phyloP scores from a whole-genome alignment of 2,888 invertebrate species.

The Dendrolimus houi region DNA sequence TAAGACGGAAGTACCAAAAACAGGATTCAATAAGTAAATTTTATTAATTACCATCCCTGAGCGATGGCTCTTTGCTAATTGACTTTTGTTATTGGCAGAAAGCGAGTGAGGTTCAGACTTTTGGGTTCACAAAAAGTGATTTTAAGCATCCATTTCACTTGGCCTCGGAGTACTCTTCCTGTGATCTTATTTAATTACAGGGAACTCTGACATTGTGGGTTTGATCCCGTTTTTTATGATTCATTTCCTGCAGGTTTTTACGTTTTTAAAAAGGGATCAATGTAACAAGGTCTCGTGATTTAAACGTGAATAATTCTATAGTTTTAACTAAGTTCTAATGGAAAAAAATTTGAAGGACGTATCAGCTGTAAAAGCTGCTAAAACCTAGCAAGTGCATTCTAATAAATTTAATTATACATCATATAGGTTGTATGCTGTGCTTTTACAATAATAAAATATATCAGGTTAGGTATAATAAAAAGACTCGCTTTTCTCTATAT shows the following conservation, averaged over 20 bases:
- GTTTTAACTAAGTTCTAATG: too few relatives aligned
- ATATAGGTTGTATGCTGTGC: too few relatives aligned
- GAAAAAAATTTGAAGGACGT: too few relatives aligned
- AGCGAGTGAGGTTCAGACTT: conserved; percentile 3
- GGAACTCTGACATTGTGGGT: neutral
- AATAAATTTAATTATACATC: too few relatives aligned
- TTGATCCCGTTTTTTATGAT: neutral
- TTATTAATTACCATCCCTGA: neutral
- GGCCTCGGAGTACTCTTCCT: conserved; percentile 2
- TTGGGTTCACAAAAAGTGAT: conserved; percentile 4
- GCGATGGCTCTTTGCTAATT: conserved; percentile 8
- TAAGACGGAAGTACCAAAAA: too few relatives aligned
- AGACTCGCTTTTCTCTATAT: too few relatives aligned
- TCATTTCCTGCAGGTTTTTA: neutral
- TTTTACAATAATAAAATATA: too few relatives aligned
- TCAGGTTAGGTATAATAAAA: too few relatives aligned
- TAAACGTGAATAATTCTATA: too few relatives aligned
- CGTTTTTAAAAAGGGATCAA: neutral
- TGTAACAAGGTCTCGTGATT: neutral
- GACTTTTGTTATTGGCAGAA: conserved; percentile 13
- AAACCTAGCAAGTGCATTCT: too few relatives aligned
- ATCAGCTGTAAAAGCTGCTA: too few relatives aligned
- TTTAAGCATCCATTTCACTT: conserved; percentile 2
- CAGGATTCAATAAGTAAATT: neutral
- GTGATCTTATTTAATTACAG: neutral